These are phyloP conservation scores for Globicephala melas DNA, from an alignment of 2,113 vertebrate genomes.

Conservation along the genomic window DNA sequence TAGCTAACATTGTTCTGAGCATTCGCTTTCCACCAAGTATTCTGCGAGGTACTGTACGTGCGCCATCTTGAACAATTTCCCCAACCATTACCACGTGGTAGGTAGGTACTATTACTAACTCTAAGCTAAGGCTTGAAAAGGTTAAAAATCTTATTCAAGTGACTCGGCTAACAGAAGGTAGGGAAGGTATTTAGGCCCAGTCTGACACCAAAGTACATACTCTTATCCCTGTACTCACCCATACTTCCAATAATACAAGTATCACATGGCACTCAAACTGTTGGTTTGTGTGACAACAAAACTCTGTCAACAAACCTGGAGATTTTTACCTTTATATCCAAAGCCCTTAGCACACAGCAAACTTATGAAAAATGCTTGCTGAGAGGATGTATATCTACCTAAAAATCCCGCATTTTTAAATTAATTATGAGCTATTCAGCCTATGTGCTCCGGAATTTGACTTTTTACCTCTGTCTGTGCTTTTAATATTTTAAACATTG, in stretches of 20 bases:
- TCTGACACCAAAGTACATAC: neutral
- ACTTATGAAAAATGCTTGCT: neutral
- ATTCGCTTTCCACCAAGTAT: neutral
- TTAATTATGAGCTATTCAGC: slow-evolving; percentile 6
- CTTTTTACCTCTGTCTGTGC: neutral
- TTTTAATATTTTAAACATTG: slow-evolving; percentile 5
- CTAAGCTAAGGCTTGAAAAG: neutral
- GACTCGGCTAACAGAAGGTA: neutral
- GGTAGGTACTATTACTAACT: neutral
- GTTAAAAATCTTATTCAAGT: neutral
- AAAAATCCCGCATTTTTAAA: slow-evolving; percentile 38
- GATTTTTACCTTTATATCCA: neutral
- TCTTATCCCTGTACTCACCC: neutral
- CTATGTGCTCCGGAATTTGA: neutral
- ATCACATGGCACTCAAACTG: neutral
- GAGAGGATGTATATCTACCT: neutral
- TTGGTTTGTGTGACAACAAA: neutral
- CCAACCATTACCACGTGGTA: neutral
- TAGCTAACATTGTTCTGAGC: neutral
- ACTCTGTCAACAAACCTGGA: neutral
- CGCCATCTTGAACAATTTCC: neutral
- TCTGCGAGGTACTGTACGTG: neutral
- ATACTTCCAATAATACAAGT: neutral
- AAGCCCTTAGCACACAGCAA: neutral
- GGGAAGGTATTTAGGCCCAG: neutral